A percentile compares a stretch with the other conserved stretches of the same genome.
These are phyloP conservation scores for Leucophenga montana DNA, from an alignment of 2,888 invertebrate genomes.

Conservation along the genomic window DNA sequence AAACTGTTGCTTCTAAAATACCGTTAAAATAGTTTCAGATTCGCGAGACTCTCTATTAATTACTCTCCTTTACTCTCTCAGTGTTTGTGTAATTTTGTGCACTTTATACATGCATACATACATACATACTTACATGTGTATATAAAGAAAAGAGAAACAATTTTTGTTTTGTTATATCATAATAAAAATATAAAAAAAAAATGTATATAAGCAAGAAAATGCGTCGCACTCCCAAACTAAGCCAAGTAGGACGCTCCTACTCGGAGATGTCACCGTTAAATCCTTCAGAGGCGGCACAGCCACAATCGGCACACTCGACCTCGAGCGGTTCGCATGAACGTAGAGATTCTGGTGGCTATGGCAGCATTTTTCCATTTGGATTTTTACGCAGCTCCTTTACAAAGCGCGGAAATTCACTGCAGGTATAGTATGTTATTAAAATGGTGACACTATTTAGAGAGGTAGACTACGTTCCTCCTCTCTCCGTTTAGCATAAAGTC, in stretches of 20 bases:
- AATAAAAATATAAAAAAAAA: no score
- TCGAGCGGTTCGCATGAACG: conserved; percentile 51
- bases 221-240: conserved; percentile 60
- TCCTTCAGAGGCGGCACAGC: conserved; percentile 52
- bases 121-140: no score
- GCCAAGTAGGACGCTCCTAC: conserved; percentile 66
- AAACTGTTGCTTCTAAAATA: conserved; percentile 1
- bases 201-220: conserved; percentile 44
- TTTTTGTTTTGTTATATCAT: no score
- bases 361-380: conserved; percentile 71
- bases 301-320: conserved; percentile 35
- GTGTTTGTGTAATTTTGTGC: background rate
- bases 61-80: background rate
- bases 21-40: conserved; percentile 1
- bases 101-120: no score
- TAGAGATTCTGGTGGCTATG: conserved; percentile 60
- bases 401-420: conserved; percentile 59
- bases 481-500: background rate
- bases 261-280: conserved; percentile 73
- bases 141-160: no score
- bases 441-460: no score
- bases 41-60: background rate
- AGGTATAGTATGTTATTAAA: conserved; percentile 56
- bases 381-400: conserved; percentile 68
- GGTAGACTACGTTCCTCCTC: no score